Conservation (phyloP, 2,113 vertebrate genomes). For the Opisthocomus hoazin region DNA sequence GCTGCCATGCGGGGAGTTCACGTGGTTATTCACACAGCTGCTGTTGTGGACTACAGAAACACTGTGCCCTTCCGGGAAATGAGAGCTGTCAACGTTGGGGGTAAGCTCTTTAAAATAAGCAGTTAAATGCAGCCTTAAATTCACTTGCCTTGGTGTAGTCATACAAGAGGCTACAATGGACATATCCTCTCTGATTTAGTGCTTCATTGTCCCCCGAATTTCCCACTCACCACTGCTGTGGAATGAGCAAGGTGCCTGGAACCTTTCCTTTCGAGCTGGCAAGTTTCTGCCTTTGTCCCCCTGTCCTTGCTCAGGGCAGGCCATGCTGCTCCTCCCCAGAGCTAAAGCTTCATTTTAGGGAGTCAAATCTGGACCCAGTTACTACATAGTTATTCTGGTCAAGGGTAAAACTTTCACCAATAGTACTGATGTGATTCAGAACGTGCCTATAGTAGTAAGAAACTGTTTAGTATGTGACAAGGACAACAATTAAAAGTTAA, state of each 20-base stretch:
- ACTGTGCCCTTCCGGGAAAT: background rate
- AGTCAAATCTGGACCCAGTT: background rate
- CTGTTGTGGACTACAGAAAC: background rate
- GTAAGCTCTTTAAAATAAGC: background rate
- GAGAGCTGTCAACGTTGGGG: background rate
- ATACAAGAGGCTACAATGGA: background rate
- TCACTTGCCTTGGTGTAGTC: background rate
- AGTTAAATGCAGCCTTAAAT: background rate
- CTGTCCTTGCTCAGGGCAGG: background rate
- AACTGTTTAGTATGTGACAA: background rate
- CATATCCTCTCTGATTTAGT: rapidly evolving
- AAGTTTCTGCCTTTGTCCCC: background rate
- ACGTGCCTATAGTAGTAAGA: background rate
- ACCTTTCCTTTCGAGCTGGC: rapidly evolving
- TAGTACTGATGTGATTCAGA: background rate
- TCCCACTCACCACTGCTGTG: rapidly evolving
- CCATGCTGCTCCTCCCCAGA: background rate
- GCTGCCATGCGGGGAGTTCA: background rate
- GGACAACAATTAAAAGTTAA: background rate
- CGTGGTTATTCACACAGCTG: slow-evolving; percentile 32
- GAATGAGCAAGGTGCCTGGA: background rate
- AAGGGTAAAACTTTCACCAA: background rate
- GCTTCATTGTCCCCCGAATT: background rate
- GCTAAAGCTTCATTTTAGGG: background rate
- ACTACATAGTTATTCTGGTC: background rate